Conservation (phyloP, 2,888 invertebrate species). For the Hirtodrosophila trivittata region DNA sequence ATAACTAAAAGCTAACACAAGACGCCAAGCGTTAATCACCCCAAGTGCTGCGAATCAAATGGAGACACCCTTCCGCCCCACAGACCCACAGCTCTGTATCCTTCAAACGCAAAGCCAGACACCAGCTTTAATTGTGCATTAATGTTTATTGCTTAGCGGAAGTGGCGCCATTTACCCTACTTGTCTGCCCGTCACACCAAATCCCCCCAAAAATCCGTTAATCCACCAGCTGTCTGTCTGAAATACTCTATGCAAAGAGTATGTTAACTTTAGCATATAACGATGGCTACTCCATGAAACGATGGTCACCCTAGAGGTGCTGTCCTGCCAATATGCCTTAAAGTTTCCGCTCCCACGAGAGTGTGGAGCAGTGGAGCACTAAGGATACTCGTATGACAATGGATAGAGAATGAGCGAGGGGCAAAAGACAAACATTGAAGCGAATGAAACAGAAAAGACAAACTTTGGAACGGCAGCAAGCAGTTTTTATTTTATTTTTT, state of each 20-base stretch:
- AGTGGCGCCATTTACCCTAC: constrained; percentile 72
- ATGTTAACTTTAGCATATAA: constrained; percentile 19
- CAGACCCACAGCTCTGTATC: constrained; percentile 1
- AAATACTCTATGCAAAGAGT: constrained; percentile 20
- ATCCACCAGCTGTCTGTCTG: constrained; percentile 21
- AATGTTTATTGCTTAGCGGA: constrained; percentile 76
- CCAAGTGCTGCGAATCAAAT: constrained; percentile 61
- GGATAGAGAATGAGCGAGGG: no score
- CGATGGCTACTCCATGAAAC: not conserved
- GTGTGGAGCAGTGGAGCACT: not conserved
- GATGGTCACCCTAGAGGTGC: not conserved
- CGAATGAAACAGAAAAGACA: no score
- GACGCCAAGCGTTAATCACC: constrained; percentile 60
- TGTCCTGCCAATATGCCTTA: not conserved
- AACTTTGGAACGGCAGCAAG: no score
- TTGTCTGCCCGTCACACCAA: constrained; percentile 36
- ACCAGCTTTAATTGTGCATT: constrained; percentile 77
- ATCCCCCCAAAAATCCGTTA: constrained; percentile 12
- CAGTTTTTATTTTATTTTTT: no score
- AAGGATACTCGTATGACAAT: no score
- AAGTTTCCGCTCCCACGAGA: not conserved
- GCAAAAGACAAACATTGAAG: no score
- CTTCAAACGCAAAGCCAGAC: constrained; percentile 47
- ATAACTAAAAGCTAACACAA: constrained; percentile 53
- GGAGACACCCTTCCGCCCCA: constrained; percentile 43